Base-by-base conservation (phyloP, 2,797 vertebrate species). In the Nyctibius grandis region DNA sequence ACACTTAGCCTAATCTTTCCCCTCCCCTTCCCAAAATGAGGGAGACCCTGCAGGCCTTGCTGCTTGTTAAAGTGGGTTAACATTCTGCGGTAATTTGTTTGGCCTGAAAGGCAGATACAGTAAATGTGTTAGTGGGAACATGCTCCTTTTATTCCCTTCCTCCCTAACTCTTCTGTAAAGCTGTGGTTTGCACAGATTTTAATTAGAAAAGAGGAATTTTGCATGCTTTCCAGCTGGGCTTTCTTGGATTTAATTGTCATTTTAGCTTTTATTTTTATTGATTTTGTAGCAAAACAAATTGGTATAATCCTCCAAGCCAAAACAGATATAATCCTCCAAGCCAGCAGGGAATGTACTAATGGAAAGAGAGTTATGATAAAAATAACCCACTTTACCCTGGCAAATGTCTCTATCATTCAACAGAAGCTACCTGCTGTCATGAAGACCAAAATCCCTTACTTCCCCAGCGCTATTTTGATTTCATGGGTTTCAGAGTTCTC, bases 261-360 rank as follows among this genome's bases (percentile, higher is more conserved):
- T 96, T 95, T 77, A 95, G 78, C 73, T 94, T 95, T 97, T 95
- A 93, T 93, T 96, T 97, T 97, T 84, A 96, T 96, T 95, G 93
- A 93, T 94, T 92, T 94, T 95, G 56, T 91, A 94, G 91, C 69
- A 85, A 93, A 96, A 95, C 94, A 96, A 96, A 90, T 93, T 88
- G 86, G 83, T 93, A 81, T 95, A 93, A 95, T 94, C 92, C 92
- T 96, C 59, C 91, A 87, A 93, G 74, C 81, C 93, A 94, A 94
- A 95, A 94, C 11, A 85, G 85, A 91, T 80, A 47, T 94, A 94
- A 95, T 93, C 93, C 92, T 91, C 68, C 69, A 80, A 93, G 34
- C 53, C 89, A 95, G 78, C 90, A 91, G 91, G 89, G 93, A 97
- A 94, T 81, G 38, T 38, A 51, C 91, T 91, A 93, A 85, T 88